A percentile compares a stretch with the other conserved stretches of the same genome.
These are phyloP conservation scores for Euthynnus affinis DNA, from an alignment of 2,797 vertebrate genomes.

Conservation along the genomic window DNA sequence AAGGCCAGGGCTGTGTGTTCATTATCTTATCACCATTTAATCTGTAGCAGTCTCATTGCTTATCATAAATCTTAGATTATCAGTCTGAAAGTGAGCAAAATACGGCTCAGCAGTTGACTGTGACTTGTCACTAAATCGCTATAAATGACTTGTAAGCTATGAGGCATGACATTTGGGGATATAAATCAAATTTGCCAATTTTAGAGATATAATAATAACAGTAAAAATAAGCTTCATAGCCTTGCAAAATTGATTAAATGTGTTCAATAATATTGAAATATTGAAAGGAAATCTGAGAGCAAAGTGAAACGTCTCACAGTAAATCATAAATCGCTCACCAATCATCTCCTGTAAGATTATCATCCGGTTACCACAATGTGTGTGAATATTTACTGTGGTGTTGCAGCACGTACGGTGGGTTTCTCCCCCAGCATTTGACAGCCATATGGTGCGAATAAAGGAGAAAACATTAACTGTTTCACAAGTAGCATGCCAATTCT, in stretches of 20 bases:
- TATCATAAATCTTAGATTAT: conserved; percentile 82
- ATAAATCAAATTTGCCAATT: conserved; percentile 76
- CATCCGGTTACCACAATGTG: conserved; percentile 73
- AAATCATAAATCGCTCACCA: conserved; percentile 69
- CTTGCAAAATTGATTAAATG: conserved; percentile 66
- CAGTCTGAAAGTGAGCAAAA: conserved; percentile 69
- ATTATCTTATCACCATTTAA: conserved; percentile 83
- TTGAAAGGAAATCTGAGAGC: conserved; percentile 52
- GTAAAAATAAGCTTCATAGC: conserved; percentile 46
- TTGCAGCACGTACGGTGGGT: conserved; percentile 64
- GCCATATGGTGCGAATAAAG: conserved; percentile 81
- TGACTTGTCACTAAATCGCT: conserved; percentile 73
- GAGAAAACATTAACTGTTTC: conserved; percentile 73
- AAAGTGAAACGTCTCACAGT: conserved; percentile 53
- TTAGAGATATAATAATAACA: conserved; percentile 64
- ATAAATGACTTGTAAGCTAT: conserved; percentile 67
- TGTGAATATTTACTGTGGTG: conserved; percentile 75
- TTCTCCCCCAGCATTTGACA: conserved; percentile 67
- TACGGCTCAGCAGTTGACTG: conserved; percentile 65
- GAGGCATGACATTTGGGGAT: conserved; percentile 65
- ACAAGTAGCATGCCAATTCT: conserved; percentile 74
- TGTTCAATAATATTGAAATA: conserved; percentile 66
- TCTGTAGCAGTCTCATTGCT: conserved; percentile 75
- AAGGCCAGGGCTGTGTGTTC: conserved; percentile 76
- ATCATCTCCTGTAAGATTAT: conserved; percentile 75